phyloP scores from a whole-genome alignment of 2,113 vertebrate genomes.

The Pterocles gutturalis region DNA sequence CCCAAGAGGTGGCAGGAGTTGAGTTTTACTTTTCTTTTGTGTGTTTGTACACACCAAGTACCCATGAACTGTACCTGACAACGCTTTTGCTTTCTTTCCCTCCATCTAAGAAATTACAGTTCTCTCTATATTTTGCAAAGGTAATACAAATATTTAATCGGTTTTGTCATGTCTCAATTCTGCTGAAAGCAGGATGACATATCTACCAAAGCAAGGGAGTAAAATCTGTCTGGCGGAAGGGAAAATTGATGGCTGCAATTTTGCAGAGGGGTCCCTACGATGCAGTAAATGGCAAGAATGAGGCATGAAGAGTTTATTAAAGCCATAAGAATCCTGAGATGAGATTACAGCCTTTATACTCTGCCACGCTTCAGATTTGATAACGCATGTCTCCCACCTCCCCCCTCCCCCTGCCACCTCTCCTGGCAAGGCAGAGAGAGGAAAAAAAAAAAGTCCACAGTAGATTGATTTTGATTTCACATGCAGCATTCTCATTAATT shows the following conservation, averaged over 20 bases:
- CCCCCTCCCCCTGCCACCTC: neutral
- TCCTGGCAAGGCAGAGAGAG: neutral
- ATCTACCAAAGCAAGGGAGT: constrained; percentile 54
- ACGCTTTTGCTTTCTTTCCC: neutral
- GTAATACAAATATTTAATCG: constrained; percentile 69
- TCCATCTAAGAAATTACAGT: neutral
- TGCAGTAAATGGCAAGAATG: constrained; percentile 68
- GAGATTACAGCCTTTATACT: constrained; percentile 63
- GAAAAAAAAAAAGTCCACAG: constrained; percentile 17
- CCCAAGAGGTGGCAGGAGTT: neutral
- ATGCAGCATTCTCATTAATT: constrained; percentile 71
- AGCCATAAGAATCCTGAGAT: constrained; percentile 71
- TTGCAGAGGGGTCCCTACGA: constrained; percentile 59
- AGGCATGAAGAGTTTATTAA: constrained; percentile 77
- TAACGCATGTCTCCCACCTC: neutral
- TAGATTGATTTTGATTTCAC: constrained; percentile 74
- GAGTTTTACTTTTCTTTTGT: neutral
- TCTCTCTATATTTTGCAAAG: constrained; percentile 35
- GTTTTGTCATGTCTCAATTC: constrained; percentile 56
- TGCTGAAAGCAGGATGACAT: constrained; percentile 58
- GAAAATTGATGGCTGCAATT: constrained; percentile 76
- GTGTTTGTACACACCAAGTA: neutral
- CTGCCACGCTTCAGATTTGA: constrained; percentile 42
- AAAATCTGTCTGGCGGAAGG: constrained; percentile 64
- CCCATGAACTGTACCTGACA: neutral